Evolutionary conservation across 2,113 vertebrate genomes (phyloP).

Genomic region (Equus przewalskii): DNA sequence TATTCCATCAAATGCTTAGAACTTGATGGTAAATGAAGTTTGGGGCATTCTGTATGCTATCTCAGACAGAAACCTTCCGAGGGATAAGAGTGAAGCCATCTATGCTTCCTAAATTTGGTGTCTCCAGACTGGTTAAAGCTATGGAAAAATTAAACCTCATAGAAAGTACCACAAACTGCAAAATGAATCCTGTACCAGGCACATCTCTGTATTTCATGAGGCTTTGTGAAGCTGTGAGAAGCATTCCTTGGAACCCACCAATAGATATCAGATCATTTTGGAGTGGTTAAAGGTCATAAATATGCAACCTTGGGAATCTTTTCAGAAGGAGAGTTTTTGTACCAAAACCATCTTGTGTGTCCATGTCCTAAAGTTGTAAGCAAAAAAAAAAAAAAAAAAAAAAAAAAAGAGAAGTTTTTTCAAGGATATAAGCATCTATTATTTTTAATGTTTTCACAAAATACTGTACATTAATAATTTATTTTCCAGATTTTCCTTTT

Average conservation of each 20-base stretch:
- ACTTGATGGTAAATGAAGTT: neutral
- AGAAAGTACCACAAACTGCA: neutral
- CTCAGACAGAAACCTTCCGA: neutral
- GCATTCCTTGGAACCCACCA: neutral
- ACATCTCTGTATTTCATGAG: neutral
- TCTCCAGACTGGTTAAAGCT: neutral
- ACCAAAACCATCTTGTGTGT: neutral
- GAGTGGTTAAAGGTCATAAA: neutral
- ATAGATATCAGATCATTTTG: neutral
- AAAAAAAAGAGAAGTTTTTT: neutral
- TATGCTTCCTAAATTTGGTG: neutral
- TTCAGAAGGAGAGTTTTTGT: neutral
- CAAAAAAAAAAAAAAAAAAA: slow-evolving; percentile 37
- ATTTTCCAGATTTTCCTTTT: slow-evolving; percentile 42
- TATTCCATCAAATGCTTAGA: slow-evolving; percentile 2
- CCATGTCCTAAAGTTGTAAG: slow-evolving; percentile 28
- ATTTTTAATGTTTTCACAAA: slow-evolving; percentile 46
- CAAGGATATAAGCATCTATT: slow-evolving; percentile 9
- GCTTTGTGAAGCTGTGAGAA: slow-evolving; percentile 6
- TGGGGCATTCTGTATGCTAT: neutral
- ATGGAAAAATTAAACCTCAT: slow-evolving; percentile 4
- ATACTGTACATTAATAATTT: neutral
- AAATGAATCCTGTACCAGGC: neutral
- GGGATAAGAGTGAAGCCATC: neutral
- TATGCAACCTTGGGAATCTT: neutral